Percentiles rank a stretch among this genome's conserved stretches.
These are phyloP conservation scores for Megaceryle maxima DNA, from an alignment of 2,113 vertebrate genomes.

Conservation along the genomic window DNA sequence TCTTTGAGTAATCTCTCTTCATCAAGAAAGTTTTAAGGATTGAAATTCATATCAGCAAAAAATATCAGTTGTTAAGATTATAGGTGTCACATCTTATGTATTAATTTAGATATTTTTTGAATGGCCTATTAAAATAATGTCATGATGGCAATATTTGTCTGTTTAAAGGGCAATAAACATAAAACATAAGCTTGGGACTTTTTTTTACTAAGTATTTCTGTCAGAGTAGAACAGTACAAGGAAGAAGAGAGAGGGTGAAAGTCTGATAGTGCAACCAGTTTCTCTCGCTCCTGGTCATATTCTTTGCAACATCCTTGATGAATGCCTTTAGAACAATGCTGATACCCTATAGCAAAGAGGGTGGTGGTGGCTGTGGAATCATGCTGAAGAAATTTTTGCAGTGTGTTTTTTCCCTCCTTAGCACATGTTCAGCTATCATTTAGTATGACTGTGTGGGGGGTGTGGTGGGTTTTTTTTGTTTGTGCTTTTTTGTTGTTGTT, in stretches of 20 bases:
- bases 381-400: background rate
- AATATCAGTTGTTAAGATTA: background rate
- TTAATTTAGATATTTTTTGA: background rate
- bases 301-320: background rate
- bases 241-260: background rate
- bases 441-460: background rate
- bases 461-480: background rate
- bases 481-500: background rate
- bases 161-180: background rate
- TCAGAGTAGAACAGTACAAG: background rate
- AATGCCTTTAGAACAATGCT: background rate
- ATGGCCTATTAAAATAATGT: background rate
- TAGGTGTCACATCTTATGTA: background rate
- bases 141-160: background rate
- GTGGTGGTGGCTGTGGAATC: background rate
- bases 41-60: background rate
- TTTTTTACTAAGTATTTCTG: background rate
- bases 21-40: background rate
- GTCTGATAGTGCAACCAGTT: background rate
- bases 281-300: background rate
- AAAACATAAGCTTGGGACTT: background rate
- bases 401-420: background rate
- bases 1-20: background rate
- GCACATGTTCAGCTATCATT: background rate
- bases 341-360: background rate